Evolutionary conservation across 2,113 vertebrate species (phyloP).

Genomic region (Calonectris borealis): DNA sequence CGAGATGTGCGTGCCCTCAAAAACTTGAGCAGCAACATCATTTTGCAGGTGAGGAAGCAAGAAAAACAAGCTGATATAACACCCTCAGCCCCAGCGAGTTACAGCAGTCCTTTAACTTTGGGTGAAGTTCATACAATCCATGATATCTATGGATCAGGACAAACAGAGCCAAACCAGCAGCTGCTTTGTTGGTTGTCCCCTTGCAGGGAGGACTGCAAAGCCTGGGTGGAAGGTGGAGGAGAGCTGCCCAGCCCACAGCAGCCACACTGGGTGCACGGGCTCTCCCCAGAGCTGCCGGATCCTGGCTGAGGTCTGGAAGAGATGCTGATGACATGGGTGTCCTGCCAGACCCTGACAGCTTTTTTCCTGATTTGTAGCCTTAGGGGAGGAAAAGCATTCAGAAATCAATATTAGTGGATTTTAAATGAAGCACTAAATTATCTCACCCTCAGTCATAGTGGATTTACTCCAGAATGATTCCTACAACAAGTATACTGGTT

Average conservation of each 20-base stretch:
- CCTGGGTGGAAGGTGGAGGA: neutral
- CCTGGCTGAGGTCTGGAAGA: neutral
- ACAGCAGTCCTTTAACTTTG: neutral
- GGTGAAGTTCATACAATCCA: neutral
- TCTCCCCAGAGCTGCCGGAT: neutral
- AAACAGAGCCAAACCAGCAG: neutral
- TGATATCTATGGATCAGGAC: rapidly evolving
- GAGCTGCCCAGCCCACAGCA: neutral
- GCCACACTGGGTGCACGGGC: rapidly evolving
- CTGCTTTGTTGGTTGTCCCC: neutral
- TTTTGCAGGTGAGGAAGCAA: neutral
- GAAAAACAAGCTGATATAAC: neutral
- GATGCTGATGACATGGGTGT: neutral
- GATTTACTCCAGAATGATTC: slow-evolving; percentile 17
- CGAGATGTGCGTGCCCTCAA: neutral
- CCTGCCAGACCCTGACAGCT: neutral
- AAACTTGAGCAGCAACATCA: neutral
- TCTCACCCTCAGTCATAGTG: neutral
- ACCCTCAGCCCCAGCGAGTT: neutral
- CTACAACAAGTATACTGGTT: neutral
- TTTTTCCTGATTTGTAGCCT: neutral
- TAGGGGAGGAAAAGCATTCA: neutral
- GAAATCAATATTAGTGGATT: slow-evolving; percentile 41
- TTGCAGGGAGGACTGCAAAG: neutral
- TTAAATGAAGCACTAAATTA: slow-evolving; percentile 31